Evolutionary conservation across 2,888 invertebrate genomes (phyloP).

Genomic region (Creontiades dilutus): DNA sequence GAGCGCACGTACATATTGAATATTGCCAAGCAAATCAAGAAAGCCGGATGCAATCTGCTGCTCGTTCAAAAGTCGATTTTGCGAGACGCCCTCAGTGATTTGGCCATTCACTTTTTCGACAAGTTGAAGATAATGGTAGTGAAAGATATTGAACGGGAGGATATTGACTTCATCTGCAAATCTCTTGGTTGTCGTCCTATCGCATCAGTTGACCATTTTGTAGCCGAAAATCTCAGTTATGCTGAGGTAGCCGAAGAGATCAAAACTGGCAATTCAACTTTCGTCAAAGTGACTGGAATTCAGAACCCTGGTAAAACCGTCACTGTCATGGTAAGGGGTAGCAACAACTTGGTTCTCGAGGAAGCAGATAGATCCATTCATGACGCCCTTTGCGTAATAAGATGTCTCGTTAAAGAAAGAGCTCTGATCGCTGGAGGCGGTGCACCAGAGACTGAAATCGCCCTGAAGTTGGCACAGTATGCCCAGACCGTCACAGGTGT

Average conservation of each 20-base stretch:
- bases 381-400: slow-evolving; percentile 93
- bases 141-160: slow-evolving; percentile 98
- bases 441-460: slow-evolving; percentile 97
- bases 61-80: slow-evolving; percentile 92
- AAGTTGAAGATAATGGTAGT: slow-evolving; percentile 99
- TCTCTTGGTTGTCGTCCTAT: slow-evolving; percentile 96
- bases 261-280: slow-evolving; percentile 84
- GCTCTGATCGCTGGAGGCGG: slow-evolving; percentile 97
- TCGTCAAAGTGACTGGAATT: slow-evolving; percentile 86
- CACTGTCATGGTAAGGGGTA: slow-evolving; percentile 93
- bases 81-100: slow-evolving; percentile 94
- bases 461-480: slow-evolving; percentile 88
- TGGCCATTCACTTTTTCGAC: slow-evolving; percentile 98
- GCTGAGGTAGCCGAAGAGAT: slow-evolving; percentile 98
- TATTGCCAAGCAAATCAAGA: slow-evolving; percentile 99
- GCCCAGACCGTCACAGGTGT: slow-evolving; percentile 93
- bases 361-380: slow-evolving; percentile 90
- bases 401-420: slow-evolving; percentile 96
- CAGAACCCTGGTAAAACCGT: slow-evolving; percentile 93
- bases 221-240: slow-evolving; percentile 92
- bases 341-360: slow-evolving; percentile 89
- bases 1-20: slow-evolving; percentile 98
- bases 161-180: slow-evolving; percentile 98
- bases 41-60: slow-evolving; percentile 97
- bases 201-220: slow-evolving; percentile 98